Evolutionary conservation across 2,888 invertebrate species (phyloP), one percentile per base, ranked within the genome.

Genomic region (Molanna angustata): DNA sequence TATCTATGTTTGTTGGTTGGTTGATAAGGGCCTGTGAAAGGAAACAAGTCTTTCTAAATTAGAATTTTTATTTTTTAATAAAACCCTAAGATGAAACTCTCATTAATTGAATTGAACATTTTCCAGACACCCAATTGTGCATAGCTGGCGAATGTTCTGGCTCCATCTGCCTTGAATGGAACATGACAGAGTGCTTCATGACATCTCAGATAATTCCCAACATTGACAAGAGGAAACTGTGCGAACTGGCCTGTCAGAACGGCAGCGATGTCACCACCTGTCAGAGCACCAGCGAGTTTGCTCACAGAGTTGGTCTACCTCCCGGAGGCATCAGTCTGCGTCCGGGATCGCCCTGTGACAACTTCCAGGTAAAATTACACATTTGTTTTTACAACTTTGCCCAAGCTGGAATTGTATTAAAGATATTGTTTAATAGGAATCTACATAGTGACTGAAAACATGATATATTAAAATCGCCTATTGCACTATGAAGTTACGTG

Each of bases 341-440:
- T 45, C 96, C 96, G 4, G 97, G 99, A 17, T 94, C 97, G 43
- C 98, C 99, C 0, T 99, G 99, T 72, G 96, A 99, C 73, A 96
- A 99, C 74, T 99, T 95, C 79, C 92, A 93, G 82, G 89, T 88
- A 71, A 47, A 4, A 27, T 11, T 27, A 27, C n/a, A n/a, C n/a
- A n/a, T n/a, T n/a, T n/a, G n/a, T n/a, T n/a, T n/a, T n/a, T n/a
- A n/a, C n/a, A n/a, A n/a, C n/a, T n/a, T n/a, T n/a, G n/a, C n/a
- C n/a, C n/a, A n/a, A n/a, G n/a, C n/a, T n/a, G n/a, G n/a, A n/a
- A n/a, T n/a, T n/a, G n/a, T n/a, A n/a, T n/a, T n/a, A n/a, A n/a
- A n/a, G n/a, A n/a, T n/a, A n/a, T n/a, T n/a, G n/a, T n/a, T n/a
- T n/a, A n/a, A n/a, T n/a, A n/a, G n/a, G n/a, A n/a, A n/a, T n/a